Base-by-base conservation (phyloP, 2,113 vertebrate genomes). In the Bos taurus region DNA sequence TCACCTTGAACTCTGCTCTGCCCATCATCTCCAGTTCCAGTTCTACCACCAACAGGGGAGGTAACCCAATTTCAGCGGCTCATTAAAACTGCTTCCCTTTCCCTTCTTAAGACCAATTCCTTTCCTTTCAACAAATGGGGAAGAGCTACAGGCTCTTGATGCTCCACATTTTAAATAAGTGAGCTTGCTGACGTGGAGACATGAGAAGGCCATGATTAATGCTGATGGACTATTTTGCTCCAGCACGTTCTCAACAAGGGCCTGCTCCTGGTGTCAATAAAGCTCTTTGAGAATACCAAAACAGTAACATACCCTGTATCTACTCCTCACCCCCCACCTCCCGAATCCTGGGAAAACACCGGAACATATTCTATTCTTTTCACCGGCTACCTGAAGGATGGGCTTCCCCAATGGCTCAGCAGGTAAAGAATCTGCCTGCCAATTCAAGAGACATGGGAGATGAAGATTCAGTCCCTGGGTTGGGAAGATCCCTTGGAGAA, bases 221-320 rank as follows among this genome's bases (percentile, higher is more conserved):
- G 36, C 23, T 33, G 80, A 48, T 19, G 11, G 52, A n/a, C 43
- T 21, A n/a, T 78, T 88, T 74, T 54, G 16, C 4, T 54, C 46
- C 26, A 30, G 36, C 28, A 52, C 3, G 7, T 40, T 88, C 81
- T 52, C n/a, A 26, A 52, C 33, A 19, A 9, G 2, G 46, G n/a
- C 15, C n/a, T 83, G 26, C 2, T 21, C 0, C 0, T 4, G 2
- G 10, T 30, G 17, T 21, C 2, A 4, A 48, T 12, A 33, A n/a
- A 90, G 23, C 15, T 60, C 46, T 50, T 8, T 11, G 16, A 43
- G 21, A 56, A 36, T 7, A 21, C 7, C n/a, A 26, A 26, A 1
- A 25, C 23, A 83, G 80, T 36, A 30, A 74, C 25, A 88, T 15
- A 5, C 6, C 59, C 11, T 28, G 14, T 2, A 54, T 36, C 52